Percentiles rank a stretch among this genome's conserved stretches.
Conservation (phyloP, 2,797 vertebrate species). For the Enteromius radiatus region DNA sequence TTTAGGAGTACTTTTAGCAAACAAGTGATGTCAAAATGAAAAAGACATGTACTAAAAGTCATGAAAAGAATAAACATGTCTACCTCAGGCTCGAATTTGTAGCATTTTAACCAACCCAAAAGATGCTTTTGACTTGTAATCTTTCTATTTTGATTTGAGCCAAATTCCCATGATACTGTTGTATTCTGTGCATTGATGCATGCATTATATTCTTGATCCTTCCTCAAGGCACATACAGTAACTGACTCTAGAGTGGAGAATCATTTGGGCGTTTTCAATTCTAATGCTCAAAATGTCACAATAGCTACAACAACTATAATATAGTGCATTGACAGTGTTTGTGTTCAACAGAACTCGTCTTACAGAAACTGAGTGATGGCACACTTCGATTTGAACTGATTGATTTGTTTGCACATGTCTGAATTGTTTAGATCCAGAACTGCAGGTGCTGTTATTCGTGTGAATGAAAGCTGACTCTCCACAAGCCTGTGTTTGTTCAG, state of each 20-base stretch:
- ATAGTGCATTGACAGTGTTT: neutral
- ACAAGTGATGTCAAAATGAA: neutral
- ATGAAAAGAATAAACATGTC: neutral
- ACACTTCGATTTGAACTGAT: neutral
- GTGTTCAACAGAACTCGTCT: neutral
- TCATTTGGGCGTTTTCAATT: neutral
- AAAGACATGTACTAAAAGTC: neutral
- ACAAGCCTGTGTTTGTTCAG: neutral
- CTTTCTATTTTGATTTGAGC: neutral
- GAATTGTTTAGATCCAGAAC: neutral
- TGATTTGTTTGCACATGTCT: neutral
- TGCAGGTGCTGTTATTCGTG: neutral
- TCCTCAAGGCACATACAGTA: constrained; percentile 5
- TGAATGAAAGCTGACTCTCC: neutral
- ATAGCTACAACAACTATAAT: neutral
- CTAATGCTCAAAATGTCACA: neutral
- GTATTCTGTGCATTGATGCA: neutral
- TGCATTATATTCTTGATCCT: constrained; percentile 28
- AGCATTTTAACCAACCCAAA: neutral
- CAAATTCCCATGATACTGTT: constrained; percentile 5
- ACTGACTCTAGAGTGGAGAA: constrained; percentile 7
- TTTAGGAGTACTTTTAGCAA: neutral
- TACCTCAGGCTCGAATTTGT: neutral
- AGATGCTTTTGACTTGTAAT: neutral
- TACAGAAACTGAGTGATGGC: neutral